phyloP scores from a whole-genome alignment of 1,140 invertebrate species.

The Drosophila seguyi region DNA sequence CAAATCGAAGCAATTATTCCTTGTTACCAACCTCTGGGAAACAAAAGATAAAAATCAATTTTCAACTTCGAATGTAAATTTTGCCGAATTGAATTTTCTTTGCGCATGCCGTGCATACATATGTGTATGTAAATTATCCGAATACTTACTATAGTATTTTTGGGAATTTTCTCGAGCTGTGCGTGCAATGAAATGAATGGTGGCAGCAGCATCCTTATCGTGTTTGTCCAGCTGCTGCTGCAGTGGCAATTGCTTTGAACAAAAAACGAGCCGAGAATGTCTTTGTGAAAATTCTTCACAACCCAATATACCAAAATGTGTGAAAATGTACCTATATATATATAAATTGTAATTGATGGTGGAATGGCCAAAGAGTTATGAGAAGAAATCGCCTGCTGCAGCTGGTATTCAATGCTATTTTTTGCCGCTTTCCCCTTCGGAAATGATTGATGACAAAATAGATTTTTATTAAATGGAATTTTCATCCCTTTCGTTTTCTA shows the following conservation, averaged over 20 bases:
- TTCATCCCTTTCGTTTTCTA: conserved; percentile 6
- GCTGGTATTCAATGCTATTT: conserved; percentile 25
- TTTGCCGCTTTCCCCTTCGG: neutral
- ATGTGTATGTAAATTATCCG: conserved; percentile 26
- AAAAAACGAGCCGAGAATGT: conserved; percentile 41
- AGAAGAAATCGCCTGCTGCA: conserved; percentile 24
- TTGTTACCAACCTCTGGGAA: conserved; percentile 20
- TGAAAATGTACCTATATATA: conserved; percentile 8
- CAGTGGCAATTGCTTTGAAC: conserved; percentile 31
- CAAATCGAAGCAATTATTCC: conserved; percentile 43
- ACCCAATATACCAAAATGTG: conserved; percentile 1
- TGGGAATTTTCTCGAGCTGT: conserved; percentile 27
- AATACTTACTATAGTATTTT: conserved; percentile 34
- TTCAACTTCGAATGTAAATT: conserved; percentile 42
- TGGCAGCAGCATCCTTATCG: conserved; percentile 36
- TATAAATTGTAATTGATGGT: conserved; percentile 55
- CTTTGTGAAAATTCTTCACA: conserved; percentile 16
- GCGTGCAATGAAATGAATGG: conserved; percentile 30
- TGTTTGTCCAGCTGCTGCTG: conserved; percentile 66
- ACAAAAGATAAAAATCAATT: conserved; percentile 44
- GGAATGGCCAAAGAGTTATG: conserved; percentile 21
- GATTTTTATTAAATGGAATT: conserved; percentile 35
- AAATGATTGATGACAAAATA: conserved; percentile 56
- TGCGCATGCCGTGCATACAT: conserved; percentile 20
- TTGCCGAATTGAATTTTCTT: conserved; percentile 50